Evolutionary conservation across 1,140 invertebrate species (phyloP).

Genomic region (Drosophila orosa): DNA sequence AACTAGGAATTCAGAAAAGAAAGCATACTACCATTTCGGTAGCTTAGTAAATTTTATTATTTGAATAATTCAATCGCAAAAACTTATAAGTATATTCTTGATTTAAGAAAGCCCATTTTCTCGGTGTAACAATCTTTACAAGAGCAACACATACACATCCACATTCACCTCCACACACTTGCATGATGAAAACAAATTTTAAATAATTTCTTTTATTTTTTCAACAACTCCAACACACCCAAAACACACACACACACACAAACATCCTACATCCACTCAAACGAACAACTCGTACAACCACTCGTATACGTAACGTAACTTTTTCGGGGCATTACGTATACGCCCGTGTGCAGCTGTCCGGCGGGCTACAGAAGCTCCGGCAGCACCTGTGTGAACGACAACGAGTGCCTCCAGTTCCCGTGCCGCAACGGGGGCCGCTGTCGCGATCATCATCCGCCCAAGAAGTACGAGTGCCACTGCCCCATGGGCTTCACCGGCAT

Average conservation of each 20-base stretch:
- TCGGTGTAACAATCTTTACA: slow-evolving; percentile 17
- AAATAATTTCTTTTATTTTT: slow-evolving; percentile 76
- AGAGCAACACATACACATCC: slow-evolving; percentile 7
- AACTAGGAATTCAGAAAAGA: no score
- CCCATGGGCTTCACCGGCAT: slow-evolving; percentile 90
- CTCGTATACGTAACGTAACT: slow-evolving; percentile 42
- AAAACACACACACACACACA: slow-evolving; percentile 11
- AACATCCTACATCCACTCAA: slow-evolving; percentile 31
- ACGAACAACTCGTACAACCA: slow-evolving; percentile 34
- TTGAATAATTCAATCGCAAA: not conserved
- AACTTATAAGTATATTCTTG: not conserved
- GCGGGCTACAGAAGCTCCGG: slow-evolving; percentile 87
- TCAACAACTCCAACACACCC: slow-evolving; percentile 32
- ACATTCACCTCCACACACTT: slow-evolving; percentile 21
- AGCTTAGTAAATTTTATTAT: not conserved
- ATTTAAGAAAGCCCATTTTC: slow-evolving; percentile 2
- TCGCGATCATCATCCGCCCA: slow-evolving; percentile 88
- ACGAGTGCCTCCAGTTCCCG: slow-evolving; percentile 89
- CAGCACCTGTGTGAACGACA: slow-evolving; percentile 89
- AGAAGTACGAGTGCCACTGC: slow-evolving; percentile 91
- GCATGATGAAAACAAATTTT: slow-evolving; percentile 69
- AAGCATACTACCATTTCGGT: no score
- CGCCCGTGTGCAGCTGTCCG: slow-evolving; percentile 87
- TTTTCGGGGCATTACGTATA: slow-evolving; percentile 14
- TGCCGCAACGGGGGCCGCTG: slow-evolving; percentile 91